phyloP scores from a whole-genome alignment of 2,888 invertebrate species.

The Caenorhabditis sinica region DNA sequence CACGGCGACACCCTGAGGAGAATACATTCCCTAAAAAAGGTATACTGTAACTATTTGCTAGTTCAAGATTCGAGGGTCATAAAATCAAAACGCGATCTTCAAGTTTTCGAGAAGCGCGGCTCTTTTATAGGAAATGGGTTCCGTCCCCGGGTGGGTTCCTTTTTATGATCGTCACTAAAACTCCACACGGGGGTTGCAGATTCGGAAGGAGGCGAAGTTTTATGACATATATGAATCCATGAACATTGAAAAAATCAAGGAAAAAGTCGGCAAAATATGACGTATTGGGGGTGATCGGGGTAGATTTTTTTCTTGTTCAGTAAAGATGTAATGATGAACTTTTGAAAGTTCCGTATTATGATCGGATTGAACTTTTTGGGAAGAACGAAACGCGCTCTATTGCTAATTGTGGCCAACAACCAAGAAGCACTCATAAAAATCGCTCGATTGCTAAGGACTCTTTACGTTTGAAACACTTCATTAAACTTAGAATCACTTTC shows the following conservation, averaged over 20 bases:
- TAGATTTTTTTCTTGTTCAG: too few relatives aligned
- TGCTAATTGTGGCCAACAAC: too few relatives aligned
- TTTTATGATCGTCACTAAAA: slow-evolving; percentile 46
- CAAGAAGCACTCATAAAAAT: too few relatives aligned
- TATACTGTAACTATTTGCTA: background rate
- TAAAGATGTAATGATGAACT: too few relatives aligned
- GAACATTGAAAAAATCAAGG: slow-evolving; percentile 25
- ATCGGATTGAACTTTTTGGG: too few relatives aligned
- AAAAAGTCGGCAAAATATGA: background rate
- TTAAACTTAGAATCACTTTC: background rate
- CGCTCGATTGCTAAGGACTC: background rate
- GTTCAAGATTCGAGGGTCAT: background rate
- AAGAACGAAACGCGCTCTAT: too few relatives aligned
- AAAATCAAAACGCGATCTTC: slow-evolving; percentile 23
- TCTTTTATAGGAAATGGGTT: slow-evolving; percentile 42
- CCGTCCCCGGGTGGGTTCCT: background rate
- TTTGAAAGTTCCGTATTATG: background rate
- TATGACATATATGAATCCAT: slow-evolving; percentile 26
- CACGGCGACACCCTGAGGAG: slow-evolving; percentile 51
- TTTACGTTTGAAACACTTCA: background rate
- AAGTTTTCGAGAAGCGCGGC: background rate
- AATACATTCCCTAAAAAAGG: slow-evolving; percentile 33
- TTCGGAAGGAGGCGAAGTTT: slow-evolving; percentile 4
- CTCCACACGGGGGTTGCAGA: slow-evolving; percentile 27
- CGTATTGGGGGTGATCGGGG: too few relatives aligned